Base-by-base conservation (phyloP, 1,140 invertebrate genomes). In the Nixonia krombeini region DNA sequence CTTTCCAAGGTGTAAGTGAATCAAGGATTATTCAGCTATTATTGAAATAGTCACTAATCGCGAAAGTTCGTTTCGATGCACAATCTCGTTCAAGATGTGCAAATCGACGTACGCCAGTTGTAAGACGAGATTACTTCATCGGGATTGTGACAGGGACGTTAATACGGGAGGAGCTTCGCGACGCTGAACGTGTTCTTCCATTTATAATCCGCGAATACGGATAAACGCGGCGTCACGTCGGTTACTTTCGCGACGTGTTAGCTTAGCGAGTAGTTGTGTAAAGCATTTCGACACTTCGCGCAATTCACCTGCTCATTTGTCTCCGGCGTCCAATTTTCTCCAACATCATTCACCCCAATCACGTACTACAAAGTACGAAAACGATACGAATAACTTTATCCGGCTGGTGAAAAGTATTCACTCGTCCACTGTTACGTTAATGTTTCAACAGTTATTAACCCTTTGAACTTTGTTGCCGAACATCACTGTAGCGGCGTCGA, bases 121-220 rank as follows among this genome's bases (percentile, higher is more conserved):
- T 46, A 21, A 13, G 42, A 45, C 29, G 28, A 45, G 26, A 40
- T 44, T 35, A 17, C 21, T 52, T 35, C 28, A 23, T 18, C 4
- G 16, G 29, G n/a, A 55, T 46, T 37, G 35, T 47, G 33, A 38
- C 44, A 17, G 13, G 28, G 10, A n/a, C 13, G 18, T 57, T 49
- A 57, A 57, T 57, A 33, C 26, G 26, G 47, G 42, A 57, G 41
- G 28, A 47, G 44, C 41, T 12, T 57, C 37, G 44, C 18, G 37
- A 40, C 45, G 53, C 26, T 10, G 42, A 47, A 56, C 28, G 53
- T 28, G 53, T 47, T 57, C 53, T 33, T 57, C 35, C 53, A 57
- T 49, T 57, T 57, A 57, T 49, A 56, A 56, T 46, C 42, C 16
- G 23, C 52, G 33, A 56, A 40, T 46, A 33, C 40, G 42, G 46